Percentiles rank a stretch among this genome's conserved stretches.
phyloP scores from a whole-genome alignment of 1,140 invertebrate genomes.

The Cryptotermes secundus region DNA sequence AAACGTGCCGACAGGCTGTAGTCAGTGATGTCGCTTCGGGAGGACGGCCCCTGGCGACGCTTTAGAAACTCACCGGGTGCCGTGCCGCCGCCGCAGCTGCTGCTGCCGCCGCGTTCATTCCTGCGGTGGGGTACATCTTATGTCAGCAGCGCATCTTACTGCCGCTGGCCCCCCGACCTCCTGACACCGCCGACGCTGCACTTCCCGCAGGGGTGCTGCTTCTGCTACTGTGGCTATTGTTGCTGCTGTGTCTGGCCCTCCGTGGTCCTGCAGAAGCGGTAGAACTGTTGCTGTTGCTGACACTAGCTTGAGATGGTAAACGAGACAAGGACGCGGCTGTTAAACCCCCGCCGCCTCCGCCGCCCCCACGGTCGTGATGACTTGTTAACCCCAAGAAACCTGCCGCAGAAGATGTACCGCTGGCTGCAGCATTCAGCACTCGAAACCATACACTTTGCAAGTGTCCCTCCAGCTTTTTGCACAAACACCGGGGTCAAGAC shows the following conservation, averaged over 20 bases:
- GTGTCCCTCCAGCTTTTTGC: conserved; percentile 27
- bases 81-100: conserved; percentile 59
- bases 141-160: conserved; percentile 36
- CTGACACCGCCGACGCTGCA: not conserved
- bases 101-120: conserved; percentile 60
- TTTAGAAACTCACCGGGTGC: conserved; percentile 53
- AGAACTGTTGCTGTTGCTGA: not conserved
- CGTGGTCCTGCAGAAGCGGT: conserved; percentile 8
- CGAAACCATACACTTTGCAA: conserved; percentile 19
- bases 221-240: not conserved
- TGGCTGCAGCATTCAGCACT: conserved; percentile 1
- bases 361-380: not conserved
- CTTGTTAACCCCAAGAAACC: not conserved
- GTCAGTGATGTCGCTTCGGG: too few relatives aligned
- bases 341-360: not conserved
- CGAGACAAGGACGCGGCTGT: not conserved
- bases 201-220: not conserved
- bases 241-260: not conserved
- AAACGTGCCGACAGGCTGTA: too few relatives aligned
- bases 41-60: too few relatives aligned
- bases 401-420: not conserved
- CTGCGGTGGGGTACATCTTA: conserved; percentile 45
- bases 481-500: not conserved
- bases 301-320: conserved; percentile 23
- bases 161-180: not conserved